A percentile compares a stretch with the other conserved stretches of the same genome.
Evolutionary conservation across 1,140 invertebrate species (phyloP).

Genomic region (Zaprionus ornatus): DNA sequence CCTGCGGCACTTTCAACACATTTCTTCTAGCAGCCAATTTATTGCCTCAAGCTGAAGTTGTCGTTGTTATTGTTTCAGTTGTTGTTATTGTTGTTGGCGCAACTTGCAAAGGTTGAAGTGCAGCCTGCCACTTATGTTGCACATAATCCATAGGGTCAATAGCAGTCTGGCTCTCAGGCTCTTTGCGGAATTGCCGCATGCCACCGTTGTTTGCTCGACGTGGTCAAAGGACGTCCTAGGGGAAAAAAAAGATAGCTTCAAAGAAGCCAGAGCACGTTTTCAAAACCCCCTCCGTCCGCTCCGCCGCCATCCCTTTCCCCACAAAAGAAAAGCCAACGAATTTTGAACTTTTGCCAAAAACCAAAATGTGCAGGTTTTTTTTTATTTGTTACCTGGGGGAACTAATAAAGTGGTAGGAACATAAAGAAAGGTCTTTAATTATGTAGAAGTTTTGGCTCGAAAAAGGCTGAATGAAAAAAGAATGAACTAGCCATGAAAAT

Average conservation of each 20-base stretch:
- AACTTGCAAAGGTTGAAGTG: conserved; percentile 51
- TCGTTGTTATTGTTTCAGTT: conserved; percentile 1
- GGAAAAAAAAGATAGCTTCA: neutral
- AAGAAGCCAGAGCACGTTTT: conserved; percentile 40
- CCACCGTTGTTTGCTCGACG: conserved; percentile 22
- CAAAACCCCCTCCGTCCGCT: conserved; percentile 5
- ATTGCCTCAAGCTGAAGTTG: neutral
- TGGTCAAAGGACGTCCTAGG: conserved; percentile 13
- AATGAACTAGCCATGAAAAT: neutral
- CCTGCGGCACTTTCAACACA: conserved; percentile 30
- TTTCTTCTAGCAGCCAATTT: conserved; percentile 17
- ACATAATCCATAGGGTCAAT: conserved; percentile 77
- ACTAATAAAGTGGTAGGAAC: neutral
- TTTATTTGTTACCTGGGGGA: neutral
- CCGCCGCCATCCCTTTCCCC: neutral
- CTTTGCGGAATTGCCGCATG: conserved; percentile 18
- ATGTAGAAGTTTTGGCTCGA: conserved; percentile 10
- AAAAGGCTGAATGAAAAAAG: neutral
- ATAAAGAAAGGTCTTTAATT: conserved; percentile 21
- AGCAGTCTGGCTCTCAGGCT: conserved; percentile 23
- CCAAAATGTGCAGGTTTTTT: conserved; percentile 24
- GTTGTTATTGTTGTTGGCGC: conserved; percentile 22
- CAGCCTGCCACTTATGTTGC: conserved; percentile 54
- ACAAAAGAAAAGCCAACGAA: conserved; percentile 19
- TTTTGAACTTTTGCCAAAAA: conserved; percentile 67